Base-by-base conservation (phyloP, 2,888 invertebrate species). In the Cosmia trapezina region DNA sequence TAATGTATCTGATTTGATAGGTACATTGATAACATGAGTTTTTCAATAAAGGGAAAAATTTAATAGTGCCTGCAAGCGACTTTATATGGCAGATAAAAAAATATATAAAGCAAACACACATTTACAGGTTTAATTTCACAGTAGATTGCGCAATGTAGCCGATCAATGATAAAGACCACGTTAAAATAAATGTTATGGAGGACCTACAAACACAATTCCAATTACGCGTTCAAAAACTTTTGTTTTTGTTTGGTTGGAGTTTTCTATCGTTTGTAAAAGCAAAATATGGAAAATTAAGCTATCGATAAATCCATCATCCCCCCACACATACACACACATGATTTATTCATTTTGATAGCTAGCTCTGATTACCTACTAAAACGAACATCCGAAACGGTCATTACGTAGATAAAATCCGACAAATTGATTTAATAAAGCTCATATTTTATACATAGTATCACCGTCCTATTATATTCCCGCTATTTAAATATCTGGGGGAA, bases 41-140 rank as follows among this genome's bases (percentile, higher is more conserved):
- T 59, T 73, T 70, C 45, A 70, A 70, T 78, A 69, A 78, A 69
- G 59, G 41, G 41, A 11, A 37, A n/a, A 41, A 45, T 51, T 37
- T 37, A 41, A 73, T 66, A 77, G 41, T 49, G 22, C 41, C 60
- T 63, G 14, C 33, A 59, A 76, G 43, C 49, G 49, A 49, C 9
- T 69, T 81, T 75, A 71, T 71, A 56, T 54, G 64, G 49, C 37
- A 59, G 43, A 70, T 81, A 68, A 81, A 84, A 63, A 81, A 67
- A 81, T 33, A 81, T 65, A 68, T 68, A 73, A 80, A 70, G 60
- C 49, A 70, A 81, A 84, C 47, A 63, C 73, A 73, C 63, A 73
- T 84, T 76, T 83, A 73, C 75, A 80, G 78, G 76, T 84, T 83
- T 84, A 80, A 84, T 84, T 84, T 84, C 84, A 78, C 86, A 80